Evolutionary conservation across 2,113 vertebrate species (phyloP).

Genomic region (Cyphomyrus discorhynchus): DNA sequence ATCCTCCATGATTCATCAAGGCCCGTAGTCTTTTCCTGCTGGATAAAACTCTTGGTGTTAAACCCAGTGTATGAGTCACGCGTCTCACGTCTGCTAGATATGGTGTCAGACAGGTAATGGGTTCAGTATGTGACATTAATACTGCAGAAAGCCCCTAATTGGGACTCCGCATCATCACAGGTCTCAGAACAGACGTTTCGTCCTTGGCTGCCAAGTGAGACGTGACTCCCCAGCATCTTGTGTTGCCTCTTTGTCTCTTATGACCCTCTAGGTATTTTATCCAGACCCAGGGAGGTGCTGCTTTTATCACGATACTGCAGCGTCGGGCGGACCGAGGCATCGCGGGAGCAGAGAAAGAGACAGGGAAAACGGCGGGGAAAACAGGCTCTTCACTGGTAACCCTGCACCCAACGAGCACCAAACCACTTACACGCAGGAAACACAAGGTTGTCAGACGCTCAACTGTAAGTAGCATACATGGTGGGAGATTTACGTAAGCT

Average conservation of each 20-base stretch:
- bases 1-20: background rate
- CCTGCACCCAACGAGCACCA: too few relatives aligned
- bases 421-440: too few relatives aligned
- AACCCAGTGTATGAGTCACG: constrained; percentile 15
- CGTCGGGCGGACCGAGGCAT: background rate
- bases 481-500: too few relatives aligned
- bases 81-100: background rate
- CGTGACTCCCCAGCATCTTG: background rate
- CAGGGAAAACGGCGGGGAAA: too few relatives aligned
- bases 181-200: background rate
- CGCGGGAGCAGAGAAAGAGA: too few relatives aligned
- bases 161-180: background rate
- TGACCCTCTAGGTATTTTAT: background rate
- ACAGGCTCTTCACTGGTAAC: too few relatives aligned
- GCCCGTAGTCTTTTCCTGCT: background rate
- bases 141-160: background rate
- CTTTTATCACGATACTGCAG: background rate
- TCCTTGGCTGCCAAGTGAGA: background rate
- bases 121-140: background rate
- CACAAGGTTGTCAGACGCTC: too few relatives aligned
- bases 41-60: background rate
- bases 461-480: too few relatives aligned
- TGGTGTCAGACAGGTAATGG: background rate
- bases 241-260: background rate
- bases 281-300: background rate